Base-by-base conservation (phyloP, 1,140 invertebrate genomes). In the Carcinoscorpius rotundicauda region DNA sequence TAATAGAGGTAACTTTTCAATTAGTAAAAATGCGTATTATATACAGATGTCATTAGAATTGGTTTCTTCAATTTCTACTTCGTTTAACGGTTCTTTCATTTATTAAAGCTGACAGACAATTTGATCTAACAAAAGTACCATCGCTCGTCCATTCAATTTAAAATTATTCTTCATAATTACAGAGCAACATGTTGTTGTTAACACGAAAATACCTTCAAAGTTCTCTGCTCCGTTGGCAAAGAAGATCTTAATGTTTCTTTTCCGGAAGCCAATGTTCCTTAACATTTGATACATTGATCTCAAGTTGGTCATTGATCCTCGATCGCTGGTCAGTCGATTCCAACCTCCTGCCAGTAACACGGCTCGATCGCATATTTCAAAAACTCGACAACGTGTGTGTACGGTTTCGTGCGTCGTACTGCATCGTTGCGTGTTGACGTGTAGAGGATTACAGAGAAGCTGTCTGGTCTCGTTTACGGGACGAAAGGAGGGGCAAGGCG, bases 321-420 rank as follows among this genome's bases (percentile, higher is more conserved):
- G 63, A 9, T 75, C 73, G 0, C 76, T 76, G 8, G 77, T 76
- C 53, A 80, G 74, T 10, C 78, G 66, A 68, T 81, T 82, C 81
- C 81, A 83, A 5, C 81, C 81, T 4, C 82, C 81, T 3, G 80
- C 79, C 11, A 83, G 50, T 6, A 83, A 58, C 0, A 83, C 77
- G 4, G 80, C 82, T 68, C 81, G 76, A 71, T 82, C 81, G 69
- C 82, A 82, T 5, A 78, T 78, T 70, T 82, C 79, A 65, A 82
- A 78, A 50, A 81, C 67, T 6, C 78, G 75, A 66, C 82, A 83
- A 6, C 76, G 72, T 3, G 76, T 78, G 8, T 75, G 72, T 48
- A 80, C 74, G 50, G 72, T 75, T 51, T 76, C 74, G 60, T 76
- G 76, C 4, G 76, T 78, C 4, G 76, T 80, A 62, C 77, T 76